Evolutionary conservation across 2,888 invertebrate genomes (phyloP).

Genomic region (Aproaerema taeniolella): DNA sequence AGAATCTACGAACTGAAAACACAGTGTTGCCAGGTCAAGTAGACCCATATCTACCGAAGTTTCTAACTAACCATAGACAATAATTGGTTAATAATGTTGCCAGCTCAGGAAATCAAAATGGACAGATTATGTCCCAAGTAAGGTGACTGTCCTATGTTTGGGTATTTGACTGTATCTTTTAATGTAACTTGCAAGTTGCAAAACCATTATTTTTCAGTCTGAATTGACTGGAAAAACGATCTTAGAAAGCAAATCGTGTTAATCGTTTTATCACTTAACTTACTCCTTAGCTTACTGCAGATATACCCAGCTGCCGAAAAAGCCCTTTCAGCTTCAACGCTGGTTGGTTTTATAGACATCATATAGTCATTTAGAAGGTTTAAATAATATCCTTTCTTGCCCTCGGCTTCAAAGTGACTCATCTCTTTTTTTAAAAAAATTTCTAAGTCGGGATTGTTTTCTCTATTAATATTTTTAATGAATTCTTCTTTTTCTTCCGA

Average conservation of each 20-base stretch:
- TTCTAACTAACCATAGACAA: no score
- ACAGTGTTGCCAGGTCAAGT: no score
- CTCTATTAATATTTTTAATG: neutral
- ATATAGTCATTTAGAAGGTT: conserved; percentile 2
- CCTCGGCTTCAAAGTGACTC: conserved; percentile 6
- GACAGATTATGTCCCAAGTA: no score
- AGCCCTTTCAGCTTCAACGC: conserved; percentile 11
- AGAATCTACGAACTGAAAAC: no score
- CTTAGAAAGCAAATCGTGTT: conserved; percentile 9
- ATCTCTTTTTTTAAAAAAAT: conserved; percentile 10
- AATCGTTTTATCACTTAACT: conserved; percentile 7
- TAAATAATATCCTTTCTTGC: conserved; percentile 1
- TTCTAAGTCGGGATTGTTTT: conserved; percentile 2
- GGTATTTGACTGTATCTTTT: no score
- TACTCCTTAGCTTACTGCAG: conserved; percentile 4
- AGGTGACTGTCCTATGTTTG: no score
- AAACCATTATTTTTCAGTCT: conserved; percentile 5
- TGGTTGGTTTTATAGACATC: conserved; percentile 11
- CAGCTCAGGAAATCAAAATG: no score
- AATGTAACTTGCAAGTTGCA: no score
- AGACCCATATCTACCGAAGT: no score
- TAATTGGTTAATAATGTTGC: no score
- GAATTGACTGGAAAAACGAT: conserved; percentile 9
- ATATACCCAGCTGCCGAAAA: conserved; percentile 4
- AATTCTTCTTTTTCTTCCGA: neutral